Percentiles rank a stretch among this genome's conserved stretches.
Evolutionary conservation across 2,797 vertebrate species (phyloP).

Genomic region (Harpagifer antarcticus): DNA sequence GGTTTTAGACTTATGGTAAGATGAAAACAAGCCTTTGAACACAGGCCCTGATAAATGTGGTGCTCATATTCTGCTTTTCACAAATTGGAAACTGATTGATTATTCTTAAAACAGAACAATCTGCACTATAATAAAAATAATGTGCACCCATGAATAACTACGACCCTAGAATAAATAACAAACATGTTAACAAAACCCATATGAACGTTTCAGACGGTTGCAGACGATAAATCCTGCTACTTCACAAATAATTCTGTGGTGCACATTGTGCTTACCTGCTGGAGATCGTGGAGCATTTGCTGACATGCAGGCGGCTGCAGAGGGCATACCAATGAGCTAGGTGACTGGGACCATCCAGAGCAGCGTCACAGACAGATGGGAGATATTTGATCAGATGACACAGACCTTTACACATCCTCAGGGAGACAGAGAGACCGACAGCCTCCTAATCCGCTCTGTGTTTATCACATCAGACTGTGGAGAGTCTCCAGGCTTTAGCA

Average conservation of each 20-base stretch:
- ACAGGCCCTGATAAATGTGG: too few relatives aligned
- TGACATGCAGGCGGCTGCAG: slow-evolving; percentile 37
- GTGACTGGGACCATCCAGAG: slow-evolving; percentile 48
- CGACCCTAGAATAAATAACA: background rate
- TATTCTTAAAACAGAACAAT: background rate
- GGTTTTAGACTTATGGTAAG: background rate
- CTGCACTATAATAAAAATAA: background rate
- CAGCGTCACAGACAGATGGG: slow-evolving; percentile 58
- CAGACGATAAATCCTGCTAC: slow-evolving; percentile 9
- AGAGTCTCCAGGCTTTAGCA: background rate
- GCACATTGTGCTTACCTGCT: slow-evolving; percentile 25
- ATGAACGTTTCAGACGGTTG: background rate
- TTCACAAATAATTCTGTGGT: background rate
- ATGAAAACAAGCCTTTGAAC: background rate
- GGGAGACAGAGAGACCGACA: slow-evolving; percentile 32
- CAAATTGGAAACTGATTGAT: background rate
- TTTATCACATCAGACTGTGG: background rate
- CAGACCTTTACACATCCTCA: slow-evolving; percentile 58
- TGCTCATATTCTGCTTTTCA: too few relatives aligned
- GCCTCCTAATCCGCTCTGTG: slow-evolving; percentile 26
- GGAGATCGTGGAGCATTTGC: slow-evolving; percentile 31
- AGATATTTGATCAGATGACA: slow-evolving; percentile 63
- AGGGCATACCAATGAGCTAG: slow-evolving; percentile 70
- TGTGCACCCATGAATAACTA: background rate
- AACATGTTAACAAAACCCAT: background rate